These are phyloP conservation scores for Bubo scandiacus DNA, from an alignment of 2,113 vertebrate genomes.

Conservation along the genomic window DNA sequence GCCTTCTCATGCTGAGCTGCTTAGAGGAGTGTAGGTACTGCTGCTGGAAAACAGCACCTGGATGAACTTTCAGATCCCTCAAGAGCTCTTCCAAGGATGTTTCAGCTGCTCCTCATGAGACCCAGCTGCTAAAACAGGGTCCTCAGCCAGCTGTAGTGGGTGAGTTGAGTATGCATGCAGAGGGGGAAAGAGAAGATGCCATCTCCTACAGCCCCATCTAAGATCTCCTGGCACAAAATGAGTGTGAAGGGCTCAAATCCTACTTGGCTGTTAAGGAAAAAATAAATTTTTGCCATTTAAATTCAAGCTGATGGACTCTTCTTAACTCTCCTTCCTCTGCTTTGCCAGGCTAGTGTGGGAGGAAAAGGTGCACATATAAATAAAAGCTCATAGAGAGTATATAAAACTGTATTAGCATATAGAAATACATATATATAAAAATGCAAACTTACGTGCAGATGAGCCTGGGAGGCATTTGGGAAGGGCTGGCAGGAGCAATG, in stretches of 20 bases:
- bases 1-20: accelerated
- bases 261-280: background rate
- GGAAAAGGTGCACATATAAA: background rate
- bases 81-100: background rate
- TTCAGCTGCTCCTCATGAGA: background rate
- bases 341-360: background rate
- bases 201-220: background rate
- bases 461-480: background rate
- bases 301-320: background rate
- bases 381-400: background rate
- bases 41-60: background rate
- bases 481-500: background rate
- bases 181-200: accelerated
- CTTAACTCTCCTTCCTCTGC: background rate
- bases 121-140: background rate
- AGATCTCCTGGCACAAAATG: background rate
- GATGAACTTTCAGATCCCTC: background rate
- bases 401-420: background rate
- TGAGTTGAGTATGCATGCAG: accelerated
- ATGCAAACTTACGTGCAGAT: accelerated
- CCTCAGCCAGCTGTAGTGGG: background rate
- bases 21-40: accelerated
- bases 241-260: background rate
- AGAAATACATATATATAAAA: background rate
- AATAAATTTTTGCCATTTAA: background rate